Evolutionary conservation across 2,113 vertebrate genomes (phyloP), one percentile per base, ranked within the genome.

Genomic region (Mobula hypostoma): DNA sequence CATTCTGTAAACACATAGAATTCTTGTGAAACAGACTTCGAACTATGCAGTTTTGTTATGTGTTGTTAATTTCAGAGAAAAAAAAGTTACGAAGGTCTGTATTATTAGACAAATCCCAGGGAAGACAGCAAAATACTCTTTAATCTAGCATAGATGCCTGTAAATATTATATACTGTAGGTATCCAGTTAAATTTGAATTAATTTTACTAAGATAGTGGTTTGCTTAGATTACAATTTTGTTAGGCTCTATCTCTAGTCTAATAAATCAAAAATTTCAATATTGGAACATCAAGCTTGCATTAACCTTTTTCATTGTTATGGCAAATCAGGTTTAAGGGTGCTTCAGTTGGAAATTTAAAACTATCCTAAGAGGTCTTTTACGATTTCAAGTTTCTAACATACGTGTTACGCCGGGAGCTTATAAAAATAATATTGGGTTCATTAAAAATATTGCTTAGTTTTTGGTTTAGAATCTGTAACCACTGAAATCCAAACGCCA

Each of bases 401-500:
- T 68, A 5, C 32, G 61, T 61, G 32, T 90, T 90, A 29, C 29
- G n/a, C 61, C 29, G 66, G 19, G 58, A 63, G 19, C 9, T 61
- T 90, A 66, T 90, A 58, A 40, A n/a, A 66, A n/a, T 15, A 32
- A 3, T n/a, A 90, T 90, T 90, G 61, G 61, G 29, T 32, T 29
- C 14, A 90, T 90, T 68, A 19, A 66, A 90, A 40, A n/a, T 66
- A 11, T 90, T 88, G 29, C 58, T 66, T 32, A 68, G 66, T 90
- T 48, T 66, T 11, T 72, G 32, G 40, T 74, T 93, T 72, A 27
- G 74, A 93, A 91, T 91, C n/a, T 68, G 66, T 68, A 70, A 56
- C 91, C 91, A 93, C 91, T 48, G 91, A 93, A 93, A 93, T 93
- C 36, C 70, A 93, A 72, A 93, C 24, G 74, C 48, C 36, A 6